phyloP scores from a whole-genome alignment of 2,888 invertebrate genomes.

The Endomychus coccineus region DNA sequence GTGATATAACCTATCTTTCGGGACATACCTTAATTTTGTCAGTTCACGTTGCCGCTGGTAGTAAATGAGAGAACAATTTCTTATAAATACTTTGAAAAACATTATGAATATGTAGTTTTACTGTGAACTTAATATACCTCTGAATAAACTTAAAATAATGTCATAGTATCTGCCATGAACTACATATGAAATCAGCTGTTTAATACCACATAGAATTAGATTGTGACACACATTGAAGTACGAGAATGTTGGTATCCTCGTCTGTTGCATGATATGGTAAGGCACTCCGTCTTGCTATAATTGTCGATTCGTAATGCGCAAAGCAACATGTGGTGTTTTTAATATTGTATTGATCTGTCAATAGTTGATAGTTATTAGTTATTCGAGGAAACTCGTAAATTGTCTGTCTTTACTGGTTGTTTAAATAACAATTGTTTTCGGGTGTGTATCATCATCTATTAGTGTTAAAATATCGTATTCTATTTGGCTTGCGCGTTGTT shows the following conservation, averaged over 20 bases:
- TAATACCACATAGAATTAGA: too few species aligned
- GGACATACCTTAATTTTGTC: conserved; percentile 35
- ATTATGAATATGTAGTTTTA: too few species aligned
- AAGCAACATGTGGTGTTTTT: conserved; percentile 35
- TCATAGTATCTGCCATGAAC: too few species aligned
- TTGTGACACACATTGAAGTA: too few species aligned
- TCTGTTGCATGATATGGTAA: background rate
- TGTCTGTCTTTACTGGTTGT: background rate
- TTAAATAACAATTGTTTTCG: conserved; percentile 5
- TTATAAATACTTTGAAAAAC: conserved; percentile 34
- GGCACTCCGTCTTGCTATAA: background rate
- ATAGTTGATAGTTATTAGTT: conserved; percentile 17
- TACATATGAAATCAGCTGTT: too few species aligned
- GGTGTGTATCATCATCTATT: conserved; percentile 4
- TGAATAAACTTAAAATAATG: too few species aligned
- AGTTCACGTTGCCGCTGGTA: conserved; percentile 34
- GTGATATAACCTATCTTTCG: conserved; percentile 18
- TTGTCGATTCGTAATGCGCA: conserved; percentile 17
- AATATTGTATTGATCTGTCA: conserved; percentile 34
- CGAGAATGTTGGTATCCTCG: background rate
- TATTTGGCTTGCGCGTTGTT: conserved; percentile 36
- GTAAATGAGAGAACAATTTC: conserved; percentile 36
- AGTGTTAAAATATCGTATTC: conserved; percentile 3
- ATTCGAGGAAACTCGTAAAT: too few species aligned
- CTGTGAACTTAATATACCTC: too few species aligned